phyloP scores from a whole-genome alignment of 64 coral and sea anemone species.

The Dendronephthya gigantea region DNA sequence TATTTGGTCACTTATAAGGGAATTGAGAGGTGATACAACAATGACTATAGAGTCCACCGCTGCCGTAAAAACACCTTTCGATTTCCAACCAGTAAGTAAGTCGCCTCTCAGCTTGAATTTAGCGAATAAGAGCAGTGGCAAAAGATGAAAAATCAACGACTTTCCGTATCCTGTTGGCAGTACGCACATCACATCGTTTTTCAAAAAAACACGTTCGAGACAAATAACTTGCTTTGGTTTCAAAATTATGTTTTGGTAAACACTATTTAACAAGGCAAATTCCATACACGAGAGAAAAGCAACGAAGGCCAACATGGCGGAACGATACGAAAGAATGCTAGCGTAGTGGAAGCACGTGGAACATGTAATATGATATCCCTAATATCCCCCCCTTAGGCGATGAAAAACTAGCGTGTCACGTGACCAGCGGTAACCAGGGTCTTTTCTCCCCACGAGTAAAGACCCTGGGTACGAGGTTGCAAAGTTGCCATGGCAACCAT shows the following conservation, averaged over 20 bases:
- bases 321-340: not conserved
- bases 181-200: constrained; percentile 1
- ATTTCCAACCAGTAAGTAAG: not conserved
- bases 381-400: not conserved
- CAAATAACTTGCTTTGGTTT: constrained; percentile 9
- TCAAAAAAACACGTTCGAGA: not conserved
- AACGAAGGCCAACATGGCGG: not conserved
- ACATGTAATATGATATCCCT: not conserved
- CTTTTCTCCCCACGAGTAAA: too few relatives aligned
- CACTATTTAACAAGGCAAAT: not conserved
- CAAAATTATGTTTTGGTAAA: not conserved
- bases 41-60: not conserved
- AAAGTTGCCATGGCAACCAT: too few relatives aligned
- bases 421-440: not conserved
- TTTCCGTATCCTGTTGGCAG: not conserved
- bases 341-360: not conserved
- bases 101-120: not conserved
- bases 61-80: not conserved
- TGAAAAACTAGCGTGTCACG: not conserved
- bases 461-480: too few relatives aligned
- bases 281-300: not conserved
- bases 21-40: not conserved
- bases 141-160: not conserved
- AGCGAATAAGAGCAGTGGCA: not conserved
- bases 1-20: not conserved